A percentile compares a stretch with the other conserved stretches of the same genome.
Evolutionary conservation across 2,797 vertebrate species (phyloP).

Genomic region (Loris lydekkerianus): DNA sequence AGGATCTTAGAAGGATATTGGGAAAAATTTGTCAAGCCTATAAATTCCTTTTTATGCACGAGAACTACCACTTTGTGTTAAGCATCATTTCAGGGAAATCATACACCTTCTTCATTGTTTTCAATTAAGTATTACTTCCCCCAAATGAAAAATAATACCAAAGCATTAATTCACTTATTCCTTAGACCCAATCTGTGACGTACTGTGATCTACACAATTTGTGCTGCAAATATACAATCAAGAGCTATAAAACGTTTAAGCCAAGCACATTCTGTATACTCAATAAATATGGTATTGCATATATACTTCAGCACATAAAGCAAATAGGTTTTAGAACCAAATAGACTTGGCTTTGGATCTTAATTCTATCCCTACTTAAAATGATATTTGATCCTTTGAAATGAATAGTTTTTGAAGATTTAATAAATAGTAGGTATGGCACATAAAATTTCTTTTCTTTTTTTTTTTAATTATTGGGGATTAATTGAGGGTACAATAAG

Average conservation of each 20-base stretch:
- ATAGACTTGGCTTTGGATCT: neutral
- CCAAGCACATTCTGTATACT: neutral
- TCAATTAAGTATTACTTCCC: neutral
- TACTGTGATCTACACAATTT: too few relatives aligned
- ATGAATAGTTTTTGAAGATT: neutral
- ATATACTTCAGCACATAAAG: neutral
- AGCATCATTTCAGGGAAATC: neutral
- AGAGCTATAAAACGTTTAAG: neutral
- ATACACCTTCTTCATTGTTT: neutral
- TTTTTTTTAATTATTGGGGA: too few relatives aligned
- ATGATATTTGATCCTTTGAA: neutral
- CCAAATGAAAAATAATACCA: conserved; percentile 28
- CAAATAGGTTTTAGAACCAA: neutral
- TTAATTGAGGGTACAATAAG: too few relatives aligned
- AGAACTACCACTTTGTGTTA: neutral
- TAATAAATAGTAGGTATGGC: neutral
- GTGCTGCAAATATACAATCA: neutral
- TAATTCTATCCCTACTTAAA: neutral
- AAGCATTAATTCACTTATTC: neutral
- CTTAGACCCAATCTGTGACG: neutral
- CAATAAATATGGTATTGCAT: neutral
- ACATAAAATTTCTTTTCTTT: neutral
- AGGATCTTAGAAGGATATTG: neutral
- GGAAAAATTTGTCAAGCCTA: neutral
- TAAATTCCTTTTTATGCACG: neutral